These are phyloP conservation scores for Kuschelorhynchus macadamiae DNA, from an alignment of 2,888 invertebrate species.

Conservation along the genomic window DNA sequence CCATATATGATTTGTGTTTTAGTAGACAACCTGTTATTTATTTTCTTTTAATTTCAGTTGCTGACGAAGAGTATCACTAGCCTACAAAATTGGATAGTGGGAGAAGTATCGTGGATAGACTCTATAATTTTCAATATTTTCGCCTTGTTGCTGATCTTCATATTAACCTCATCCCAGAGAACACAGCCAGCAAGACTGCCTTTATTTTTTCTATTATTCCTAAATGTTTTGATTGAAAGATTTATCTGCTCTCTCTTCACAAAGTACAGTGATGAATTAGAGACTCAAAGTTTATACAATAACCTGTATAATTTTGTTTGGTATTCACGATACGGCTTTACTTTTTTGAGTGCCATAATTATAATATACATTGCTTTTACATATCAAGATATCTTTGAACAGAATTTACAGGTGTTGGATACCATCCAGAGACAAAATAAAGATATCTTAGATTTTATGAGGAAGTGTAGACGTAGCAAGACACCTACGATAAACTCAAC, in stretches of 20 bases:
- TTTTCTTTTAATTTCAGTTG: slow-evolving; percentile 50
- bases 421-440: slow-evolving; percentile 67
- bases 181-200: slow-evolving; percentile 73
- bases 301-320: slow-evolving; percentile 68
- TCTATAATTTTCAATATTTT: slow-evolving; percentile 74
- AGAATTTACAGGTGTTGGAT: slow-evolving; percentile 68
- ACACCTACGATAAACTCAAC: slow-evolving; percentile 17
- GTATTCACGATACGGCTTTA: slow-evolving; percentile 68
- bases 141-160: slow-evolving; percentile 70
- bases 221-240: slow-evolving; percentile 71
- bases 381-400: slow-evolving; percentile 67
- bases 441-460: slow-evolving; percentile 54
- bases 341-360: slow-evolving; percentile 61
- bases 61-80: slow-evolving; percentile 64
- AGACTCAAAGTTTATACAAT: slow-evolving; percentile 62
- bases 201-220: slow-evolving; percentile 70
- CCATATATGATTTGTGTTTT: too few species aligned
- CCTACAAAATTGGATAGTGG: slow-evolving; percentile 75
- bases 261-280: slow-evolving; percentile 42
- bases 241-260: slow-evolving; percentile 58
- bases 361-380: slow-evolving; percentile 63
- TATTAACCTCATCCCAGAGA: slow-evolving; percentile 72
- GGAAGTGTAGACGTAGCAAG: slow-evolving; percentile 41
- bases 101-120: slow-evolving; percentile 77
- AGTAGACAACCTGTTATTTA: too few species aligned